Evolutionary conservation across 2,113 vertebrate species (phyloP).

Genomic region (Hemichromis elongatus): DNA sequence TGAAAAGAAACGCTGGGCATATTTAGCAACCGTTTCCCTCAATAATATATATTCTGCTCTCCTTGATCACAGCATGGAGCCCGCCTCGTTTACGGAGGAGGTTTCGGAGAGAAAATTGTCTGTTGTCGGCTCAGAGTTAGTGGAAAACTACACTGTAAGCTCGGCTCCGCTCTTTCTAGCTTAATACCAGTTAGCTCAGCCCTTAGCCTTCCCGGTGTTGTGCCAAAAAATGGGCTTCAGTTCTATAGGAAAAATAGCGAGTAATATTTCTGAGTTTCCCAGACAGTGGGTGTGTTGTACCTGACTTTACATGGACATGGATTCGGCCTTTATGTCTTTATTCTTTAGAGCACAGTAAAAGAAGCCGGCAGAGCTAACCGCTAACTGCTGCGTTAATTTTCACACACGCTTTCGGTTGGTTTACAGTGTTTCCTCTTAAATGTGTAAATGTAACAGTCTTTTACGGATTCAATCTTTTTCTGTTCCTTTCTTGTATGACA

Average conservation of each 20-base stretch:
- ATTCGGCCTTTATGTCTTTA: background rate
- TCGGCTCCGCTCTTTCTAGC: slow-evolving; percentile 9
- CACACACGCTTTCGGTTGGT: background rate
- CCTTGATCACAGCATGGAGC: slow-evolving; percentile 72
- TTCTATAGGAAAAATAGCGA: background rate
- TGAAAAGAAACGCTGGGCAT: background rate
- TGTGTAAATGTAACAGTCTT: background rate
- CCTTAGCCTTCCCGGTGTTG: background rate
- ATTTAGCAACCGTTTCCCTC: background rate
- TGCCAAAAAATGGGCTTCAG: too few species aligned
- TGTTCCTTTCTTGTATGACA: background rate
- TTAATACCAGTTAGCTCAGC: background rate
- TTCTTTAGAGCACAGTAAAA: too few species aligned
- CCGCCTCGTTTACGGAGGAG: slow-evolving; percentile 61
- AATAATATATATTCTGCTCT: background rate
- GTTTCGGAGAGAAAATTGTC: slow-evolving; percentile 75
- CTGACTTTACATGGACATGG: background rate
- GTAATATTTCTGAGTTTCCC: background rate
- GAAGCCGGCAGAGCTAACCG: background rate
- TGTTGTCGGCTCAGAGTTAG: slow-evolving; percentile 85
- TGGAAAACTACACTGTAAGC: slow-evolving; percentile 88
- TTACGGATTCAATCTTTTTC: background rate
- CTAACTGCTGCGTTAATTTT: background rate
- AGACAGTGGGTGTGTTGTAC: accelerated
- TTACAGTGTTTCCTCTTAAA: background rate